phyloP scores from a whole-genome alignment of 2,113 vertebrate genomes.

The Pampusana beccarii region DNA sequence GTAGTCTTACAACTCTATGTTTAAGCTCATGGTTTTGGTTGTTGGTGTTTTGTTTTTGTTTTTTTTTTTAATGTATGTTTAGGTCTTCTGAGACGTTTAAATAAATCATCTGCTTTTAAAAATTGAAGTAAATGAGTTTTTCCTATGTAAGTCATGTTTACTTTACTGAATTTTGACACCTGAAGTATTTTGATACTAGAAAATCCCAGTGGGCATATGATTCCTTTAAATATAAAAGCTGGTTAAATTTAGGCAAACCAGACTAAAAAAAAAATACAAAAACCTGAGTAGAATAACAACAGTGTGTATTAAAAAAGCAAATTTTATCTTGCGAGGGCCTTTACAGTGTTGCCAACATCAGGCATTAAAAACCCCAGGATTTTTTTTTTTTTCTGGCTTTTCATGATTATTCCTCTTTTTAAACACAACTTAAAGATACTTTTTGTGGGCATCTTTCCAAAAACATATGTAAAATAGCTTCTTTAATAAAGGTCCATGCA shows the following conservation, averaged over 20 bases:
- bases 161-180: not conserved
- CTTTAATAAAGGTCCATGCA: not conserved
- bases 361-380: not conserved
- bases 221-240: not conserved
- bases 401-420: not conserved
- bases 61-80: not conserved
- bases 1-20: not conserved
- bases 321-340: not conserved
- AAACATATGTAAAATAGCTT: not conserved
- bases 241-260: not conserved
- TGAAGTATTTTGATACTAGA: not conserved
- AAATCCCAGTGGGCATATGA: not conserved
- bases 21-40: not conserved
- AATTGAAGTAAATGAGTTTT: not conserved
- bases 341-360: not conserved
- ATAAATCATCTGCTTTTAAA: not conserved
- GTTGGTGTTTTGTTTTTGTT: no score
- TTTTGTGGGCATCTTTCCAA: not conserved
- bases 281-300: not conserved
- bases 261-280: not conserved
- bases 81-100: not conserved
- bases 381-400: not conserved
- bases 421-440: not conserved
- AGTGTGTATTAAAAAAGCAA: not conserved
- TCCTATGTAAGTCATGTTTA: not conserved